Percentiles rank a stretch among this genome's conserved stretches.
Evolutionary conservation across 2,888 invertebrate species (phyloP).

Genomic region (Ennomos quercinarius): DNA sequence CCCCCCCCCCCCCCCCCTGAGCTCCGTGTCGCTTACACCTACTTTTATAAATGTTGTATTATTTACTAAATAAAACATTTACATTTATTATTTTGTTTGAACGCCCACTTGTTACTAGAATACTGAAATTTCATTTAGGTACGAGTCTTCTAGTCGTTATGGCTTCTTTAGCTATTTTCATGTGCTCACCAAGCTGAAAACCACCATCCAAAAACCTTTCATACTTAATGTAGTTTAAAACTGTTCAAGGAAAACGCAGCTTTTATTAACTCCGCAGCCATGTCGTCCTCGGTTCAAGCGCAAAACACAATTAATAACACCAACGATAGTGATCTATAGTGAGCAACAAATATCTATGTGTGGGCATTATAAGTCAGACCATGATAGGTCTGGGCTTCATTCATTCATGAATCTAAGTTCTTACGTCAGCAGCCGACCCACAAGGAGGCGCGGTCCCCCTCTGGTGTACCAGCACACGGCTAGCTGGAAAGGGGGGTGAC

Average conservation of each 20-base stretch:
- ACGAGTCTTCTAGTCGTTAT: not conserved
- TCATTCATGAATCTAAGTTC: constrained; percentile 78
- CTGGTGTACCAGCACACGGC: constrained; percentile 47
- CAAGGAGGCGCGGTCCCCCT: constrained; percentile 66
- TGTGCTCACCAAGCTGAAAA: no score
- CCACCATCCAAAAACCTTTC: not conserved
- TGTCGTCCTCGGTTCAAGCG: not conserved
- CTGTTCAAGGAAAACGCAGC: not conserved
- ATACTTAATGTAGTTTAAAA: not conserved
- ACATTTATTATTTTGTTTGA: constrained; percentile 4
- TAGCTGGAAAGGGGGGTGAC: constrained; percentile 69
- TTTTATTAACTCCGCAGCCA: constrained; percentile 8
- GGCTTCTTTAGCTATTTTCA: not conserved
- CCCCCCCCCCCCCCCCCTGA: no score
- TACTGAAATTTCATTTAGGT: not conserved
- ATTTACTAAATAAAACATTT: no score
- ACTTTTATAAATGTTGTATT: no score
- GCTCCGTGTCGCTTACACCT: no score
- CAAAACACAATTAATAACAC: constrained; percentile 9
- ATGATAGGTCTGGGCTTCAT: constrained; percentile 63
- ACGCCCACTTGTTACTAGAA: not conserved
- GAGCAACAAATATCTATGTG: constrained; percentile 6
- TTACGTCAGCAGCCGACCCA: constrained; percentile 74
- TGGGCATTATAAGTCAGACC: constrained; percentile 46
- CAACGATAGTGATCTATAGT: constrained; percentile 26